These are phyloP conservation scores for Drosophila ironensis DNA, from an alignment of 1,140 invertebrate genomes.

Conservation along the genomic window DNA sequence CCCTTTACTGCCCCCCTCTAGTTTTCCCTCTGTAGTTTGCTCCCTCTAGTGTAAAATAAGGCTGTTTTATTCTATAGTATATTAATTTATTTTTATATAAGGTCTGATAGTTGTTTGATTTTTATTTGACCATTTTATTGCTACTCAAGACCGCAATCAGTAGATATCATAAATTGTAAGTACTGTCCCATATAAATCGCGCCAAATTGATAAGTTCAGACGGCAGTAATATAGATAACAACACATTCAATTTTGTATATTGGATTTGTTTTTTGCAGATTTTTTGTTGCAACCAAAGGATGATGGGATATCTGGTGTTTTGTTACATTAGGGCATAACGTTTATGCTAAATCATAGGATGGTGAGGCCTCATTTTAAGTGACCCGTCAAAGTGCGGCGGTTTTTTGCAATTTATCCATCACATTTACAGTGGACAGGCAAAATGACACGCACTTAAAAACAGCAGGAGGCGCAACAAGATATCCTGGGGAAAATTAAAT, in stretches of 20 bases:
- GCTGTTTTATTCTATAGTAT: too few relatives aligned
- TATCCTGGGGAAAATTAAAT: slow-evolving; percentile 61
- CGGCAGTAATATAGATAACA: too few relatives aligned
- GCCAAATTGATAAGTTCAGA: too few relatives aligned
- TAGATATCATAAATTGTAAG: not conserved
- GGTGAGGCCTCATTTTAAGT: not conserved
- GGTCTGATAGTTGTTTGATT: not conserved
- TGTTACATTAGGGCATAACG: not conserved
- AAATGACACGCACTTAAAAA: slow-evolving; percentile 49
- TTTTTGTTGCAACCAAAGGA: not conserved
- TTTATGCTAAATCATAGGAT: too few relatives aligned
- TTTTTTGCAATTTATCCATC: slow-evolving; percentile 37
- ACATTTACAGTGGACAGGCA: slow-evolving; percentile 20
- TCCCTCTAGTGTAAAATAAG: too few relatives aligned
- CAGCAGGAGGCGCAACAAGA: slow-evolving; percentile 59
- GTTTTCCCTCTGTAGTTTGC: too few relatives aligned
- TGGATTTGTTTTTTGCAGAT: too few relatives aligned
- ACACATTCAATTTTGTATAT: not conserved
- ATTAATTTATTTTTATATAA: too few relatives aligned
- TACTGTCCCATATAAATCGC: too few relatives aligned
- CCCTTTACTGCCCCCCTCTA: too few relatives aligned
- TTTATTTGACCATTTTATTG: not conserved
- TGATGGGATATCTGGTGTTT: too few relatives aligned
- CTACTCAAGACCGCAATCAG: not conserved
- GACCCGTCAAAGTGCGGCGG: slow-evolving; percentile 1